Evolutionary conservation across 2,797 vertebrate species (phyloP).

Genomic region (Paguma larvata): DNA sequence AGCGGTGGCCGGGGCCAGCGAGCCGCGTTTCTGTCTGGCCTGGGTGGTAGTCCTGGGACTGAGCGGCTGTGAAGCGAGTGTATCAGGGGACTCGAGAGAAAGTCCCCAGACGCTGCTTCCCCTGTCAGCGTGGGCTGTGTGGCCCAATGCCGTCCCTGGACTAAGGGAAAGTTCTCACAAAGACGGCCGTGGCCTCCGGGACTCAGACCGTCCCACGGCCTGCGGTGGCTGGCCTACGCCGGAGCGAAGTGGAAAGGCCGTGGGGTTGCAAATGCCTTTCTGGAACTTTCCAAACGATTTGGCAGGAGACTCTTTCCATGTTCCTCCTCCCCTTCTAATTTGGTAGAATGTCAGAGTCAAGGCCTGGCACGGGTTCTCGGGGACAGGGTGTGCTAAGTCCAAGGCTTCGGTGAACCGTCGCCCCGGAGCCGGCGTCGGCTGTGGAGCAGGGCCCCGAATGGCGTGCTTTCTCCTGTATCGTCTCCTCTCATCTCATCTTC

Average conservation of each 20-base stretch:
- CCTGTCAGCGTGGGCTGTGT: accelerated
- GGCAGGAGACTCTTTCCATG: not conserved
- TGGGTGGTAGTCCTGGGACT: not conserved
- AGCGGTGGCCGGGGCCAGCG: not conserved
- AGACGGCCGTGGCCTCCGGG: not conserved
- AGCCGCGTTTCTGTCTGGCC: not conserved
- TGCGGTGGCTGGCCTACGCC: not conserved
- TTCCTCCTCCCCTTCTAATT: not conserved
- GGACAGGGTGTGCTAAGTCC: not conserved
- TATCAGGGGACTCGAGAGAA: not conserved
- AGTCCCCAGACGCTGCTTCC: not conserved
- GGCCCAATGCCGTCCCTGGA: not conserved
- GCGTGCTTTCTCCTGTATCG: no score
- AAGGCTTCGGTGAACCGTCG: accelerated
- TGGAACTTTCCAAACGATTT: not conserved
- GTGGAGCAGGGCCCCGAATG: accelerated
- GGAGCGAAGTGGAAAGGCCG: not conserved
- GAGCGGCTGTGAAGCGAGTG: not conserved
- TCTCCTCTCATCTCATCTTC: not conserved
- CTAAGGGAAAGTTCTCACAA: not conserved
- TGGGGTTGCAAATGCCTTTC: not conserved
- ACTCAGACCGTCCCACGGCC: no score
- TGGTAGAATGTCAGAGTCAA: not conserved
- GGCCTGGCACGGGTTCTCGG: not conserved
- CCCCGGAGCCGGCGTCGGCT: accelerated